These are phyloP conservation scores for Paramormyrops hopkinsi DNA, from an alignment of 2,797 vertebrate genomes.

Conservation along the genomic window DNA sequence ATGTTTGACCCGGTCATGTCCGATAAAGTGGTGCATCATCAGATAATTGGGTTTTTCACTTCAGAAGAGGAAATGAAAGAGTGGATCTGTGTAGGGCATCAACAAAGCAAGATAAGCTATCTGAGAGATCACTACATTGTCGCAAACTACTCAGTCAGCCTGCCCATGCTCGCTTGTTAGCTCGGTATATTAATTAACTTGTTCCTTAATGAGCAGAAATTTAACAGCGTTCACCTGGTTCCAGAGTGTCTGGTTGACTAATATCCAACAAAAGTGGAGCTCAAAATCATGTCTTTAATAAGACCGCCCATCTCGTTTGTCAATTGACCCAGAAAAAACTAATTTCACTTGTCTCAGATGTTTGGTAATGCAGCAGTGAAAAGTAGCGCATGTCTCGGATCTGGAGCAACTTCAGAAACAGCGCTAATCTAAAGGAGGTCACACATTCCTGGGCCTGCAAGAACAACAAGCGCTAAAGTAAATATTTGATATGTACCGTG, in stretches of 20 bases:
- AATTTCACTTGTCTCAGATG: neutral
- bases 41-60: neutral
- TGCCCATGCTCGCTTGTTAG: neutral
- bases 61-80: neutral
- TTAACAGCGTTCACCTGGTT: neutral
- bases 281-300: neutral
- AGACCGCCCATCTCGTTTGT: neutral
- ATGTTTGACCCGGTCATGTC: neutral
- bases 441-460: neutral
- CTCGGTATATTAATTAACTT: neutral
- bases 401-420: neutral
- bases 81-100: neutral
- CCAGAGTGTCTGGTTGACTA: neutral
- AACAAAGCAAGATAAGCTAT: neutral
- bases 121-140: neutral
- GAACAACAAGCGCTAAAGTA: neutral
- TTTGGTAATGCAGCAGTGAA: neutral
- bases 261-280: neutral
- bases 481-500: neutral
- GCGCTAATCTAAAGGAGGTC: neutral
- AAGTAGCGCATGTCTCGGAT: neutral
- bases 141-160: neutral
- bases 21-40: neutral
- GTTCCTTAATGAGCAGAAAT: constrained; percentile 1
- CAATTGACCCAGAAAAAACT: constrained; percentile 3